Conservation (phyloP, 2,888 invertebrate species). For the Charanyca ferruginea region DNA sequence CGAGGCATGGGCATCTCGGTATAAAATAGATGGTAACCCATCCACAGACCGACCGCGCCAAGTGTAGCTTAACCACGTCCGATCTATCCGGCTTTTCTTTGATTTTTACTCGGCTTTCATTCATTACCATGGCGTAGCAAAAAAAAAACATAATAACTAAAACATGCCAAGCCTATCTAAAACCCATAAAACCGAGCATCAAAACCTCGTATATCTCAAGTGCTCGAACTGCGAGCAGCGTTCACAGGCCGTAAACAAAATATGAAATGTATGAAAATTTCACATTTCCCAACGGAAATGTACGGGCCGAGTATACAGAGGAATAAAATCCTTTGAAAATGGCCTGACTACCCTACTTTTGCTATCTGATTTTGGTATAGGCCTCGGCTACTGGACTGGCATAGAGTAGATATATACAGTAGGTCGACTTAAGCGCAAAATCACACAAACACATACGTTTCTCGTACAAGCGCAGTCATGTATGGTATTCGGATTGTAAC, state of each 20-base stretch:
- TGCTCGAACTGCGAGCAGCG: slow-evolving; percentile 17
- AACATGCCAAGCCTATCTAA: slow-evolving; percentile 3
- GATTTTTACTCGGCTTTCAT: no score
- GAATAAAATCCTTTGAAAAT: slow-evolving; percentile 61
- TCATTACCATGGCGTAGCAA: no score
- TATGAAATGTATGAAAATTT: slow-evolving; percentile 60
- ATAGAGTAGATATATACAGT: background rate
- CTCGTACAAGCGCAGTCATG: no score
- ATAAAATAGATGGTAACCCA: no score
- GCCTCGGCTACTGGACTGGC: slow-evolving; percentile 8
- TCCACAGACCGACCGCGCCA: no score
- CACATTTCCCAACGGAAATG: slow-evolving; percentile 59
- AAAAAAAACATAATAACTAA: slow-evolving; percentile 13
- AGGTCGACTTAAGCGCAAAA: background rate
- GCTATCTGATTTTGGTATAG: slow-evolving; percentile 52
- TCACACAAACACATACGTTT: no score
- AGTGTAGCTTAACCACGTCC: no score
- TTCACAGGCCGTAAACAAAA: slow-evolving; percentile 60
- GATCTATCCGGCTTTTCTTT: no score
- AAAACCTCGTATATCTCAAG: slow-evolving; percentile 40
- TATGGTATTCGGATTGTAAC: no score
- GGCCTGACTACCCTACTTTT: slow-evolving; percentile 31
- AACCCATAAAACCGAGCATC: slow-evolving; percentile 43
- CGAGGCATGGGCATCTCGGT: no score
- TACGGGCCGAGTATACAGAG: slow-evolving; percentile 24